Percentiles rank a stretch among this genome's conserved stretches.
Evolutionary conservation across 2,797 vertebrate genomes (phyloP).

Genomic region (Columba guinea): DNA sequence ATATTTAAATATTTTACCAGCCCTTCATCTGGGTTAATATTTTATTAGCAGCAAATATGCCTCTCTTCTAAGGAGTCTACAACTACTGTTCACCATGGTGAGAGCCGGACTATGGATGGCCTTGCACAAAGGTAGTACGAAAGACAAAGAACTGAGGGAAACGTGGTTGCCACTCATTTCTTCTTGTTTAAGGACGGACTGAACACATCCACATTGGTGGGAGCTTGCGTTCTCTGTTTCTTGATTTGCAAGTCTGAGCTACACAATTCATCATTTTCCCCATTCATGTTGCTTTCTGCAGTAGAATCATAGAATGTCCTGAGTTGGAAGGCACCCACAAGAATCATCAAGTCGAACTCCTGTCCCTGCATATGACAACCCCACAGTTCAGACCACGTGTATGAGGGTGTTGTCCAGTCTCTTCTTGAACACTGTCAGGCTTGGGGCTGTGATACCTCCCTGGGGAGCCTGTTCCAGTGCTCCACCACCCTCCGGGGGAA

Average conservation of each 20-base stretch:
- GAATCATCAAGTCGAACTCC: too few species aligned
- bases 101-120: neutral
- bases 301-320: too few species aligned
- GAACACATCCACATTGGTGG: accelerated
- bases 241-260: neutral
- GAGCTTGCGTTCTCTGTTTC: neutral
- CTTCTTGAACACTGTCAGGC: too few species aligned
- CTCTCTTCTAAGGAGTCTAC: neutral
- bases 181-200: neutral
- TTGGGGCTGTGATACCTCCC: too few species aligned
- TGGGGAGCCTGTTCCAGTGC: too few species aligned
- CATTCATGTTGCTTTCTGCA: neutral
- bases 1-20: slow-evolving; percentile 56
- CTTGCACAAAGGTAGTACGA: neutral
- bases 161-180: neutral
- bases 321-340: too few species aligned
- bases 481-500: too few species aligned
- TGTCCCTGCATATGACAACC: too few species aligned
- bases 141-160: neutral
- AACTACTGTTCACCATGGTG: neutral
- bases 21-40: slow-evolving; percentile 10
- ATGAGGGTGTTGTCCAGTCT: too few species aligned
- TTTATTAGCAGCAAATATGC: neutral
- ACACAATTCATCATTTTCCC: neutral
- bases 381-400: too few species aligned